Base-by-base conservation (phyloP, 2,888 invertebrate species). In the Elegia similella region DNA sequence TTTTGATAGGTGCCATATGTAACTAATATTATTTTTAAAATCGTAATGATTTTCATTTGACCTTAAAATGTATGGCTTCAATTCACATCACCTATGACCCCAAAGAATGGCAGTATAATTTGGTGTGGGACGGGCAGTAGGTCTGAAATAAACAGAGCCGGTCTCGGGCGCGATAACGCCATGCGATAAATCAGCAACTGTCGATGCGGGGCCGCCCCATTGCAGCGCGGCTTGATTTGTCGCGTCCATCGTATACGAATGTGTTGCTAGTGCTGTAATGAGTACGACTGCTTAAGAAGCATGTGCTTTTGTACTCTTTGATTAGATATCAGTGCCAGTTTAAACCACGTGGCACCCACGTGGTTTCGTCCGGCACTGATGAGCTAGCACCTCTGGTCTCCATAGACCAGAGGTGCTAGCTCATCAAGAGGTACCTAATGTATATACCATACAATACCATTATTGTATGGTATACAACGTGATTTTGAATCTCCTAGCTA, bases 141-240 rank as follows among this genome's bases (percentile, higher is more conserved):
- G 43, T 43, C 50, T 55, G 58, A 56, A 58, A 58, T 60, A 70
- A 70, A 73, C 69, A 68, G 64, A 69, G 65, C 62, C 65, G 70
- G 68, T 65, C 71, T 66, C 68, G 77, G 71, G 78, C 75, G 78
- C 81, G 87, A 88, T 87, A 88, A 79, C 81, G 78, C 66, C 68
- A 75, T 75, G 76, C 81, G 71, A 89, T 92, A 92, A 92, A 92
- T 92, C 92, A 90, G 82, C 61, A 73, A 42, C 83, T 88, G 92
- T 92, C 92, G 90, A 91, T 88, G 76, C 78, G 78, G 86, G 80
- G 84, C 86, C 86, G 88, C 85, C 89, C 90, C 82, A 82, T 74
- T 78, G 83, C 82, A 79, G 76, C 84, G 83, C 77, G 82, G 74
- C 77, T 86, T 90, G 89, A 89, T 91, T 90, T 90, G 90, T 90